A percentile compares a stretch with the other conserved stretches of the same genome.
phyloP scores from a whole-genome alignment of 1,140 invertebrate genomes.

The Copidosoma floridanum region DNA sequence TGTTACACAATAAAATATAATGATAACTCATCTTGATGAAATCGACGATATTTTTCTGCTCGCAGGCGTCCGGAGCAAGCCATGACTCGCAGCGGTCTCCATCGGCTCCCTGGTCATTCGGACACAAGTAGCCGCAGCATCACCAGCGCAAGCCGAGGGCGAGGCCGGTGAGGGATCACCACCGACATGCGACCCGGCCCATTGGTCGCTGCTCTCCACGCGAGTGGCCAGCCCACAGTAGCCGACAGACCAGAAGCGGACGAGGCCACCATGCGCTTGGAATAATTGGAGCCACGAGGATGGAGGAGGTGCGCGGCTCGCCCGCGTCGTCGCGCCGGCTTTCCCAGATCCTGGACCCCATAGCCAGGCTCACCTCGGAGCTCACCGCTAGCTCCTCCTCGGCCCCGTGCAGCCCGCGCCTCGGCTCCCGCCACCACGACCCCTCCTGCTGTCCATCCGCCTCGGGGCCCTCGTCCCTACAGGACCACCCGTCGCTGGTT shows the following conservation, averaged over 20 bases:
- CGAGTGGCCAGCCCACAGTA: too few species aligned
- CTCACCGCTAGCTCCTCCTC: conserved; percentile 58
- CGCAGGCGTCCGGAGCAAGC: not conserved
- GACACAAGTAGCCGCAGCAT: not conserved
- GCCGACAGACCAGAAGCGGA: too few species aligned
- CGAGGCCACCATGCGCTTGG: not conserved
- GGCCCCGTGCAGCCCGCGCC: conserved; percentile 53
- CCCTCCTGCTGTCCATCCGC: conserved; percentile 11
- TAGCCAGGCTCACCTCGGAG: conserved; percentile 63
- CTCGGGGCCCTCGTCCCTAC: conserved; percentile 25
- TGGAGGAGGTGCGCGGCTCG: conserved; percentile 52
- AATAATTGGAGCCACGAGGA: conserved; percentile 22
- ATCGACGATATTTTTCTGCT: not conserved
- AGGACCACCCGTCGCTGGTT: too few species aligned
- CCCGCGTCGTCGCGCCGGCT: conserved; percentile 60
- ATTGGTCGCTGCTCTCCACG: too few species aligned
- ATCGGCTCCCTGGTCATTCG: too few species aligned
- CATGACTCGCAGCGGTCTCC: not conserved
- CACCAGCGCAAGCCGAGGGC: not conserved
- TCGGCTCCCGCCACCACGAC: conserved; percentile 39
- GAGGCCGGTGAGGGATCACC: too few species aligned
- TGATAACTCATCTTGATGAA: too few species aligned
- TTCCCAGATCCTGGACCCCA: conserved; percentile 77
- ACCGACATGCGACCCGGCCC: too few species aligned
- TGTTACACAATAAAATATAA: too few species aligned